A percentile compares a stretch with the other conserved stretches of the same genome.
Evolutionary conservation across 2,113 vertebrate genomes (phyloP).

Genomic region (Corythoichthys haematopterus): DNA sequence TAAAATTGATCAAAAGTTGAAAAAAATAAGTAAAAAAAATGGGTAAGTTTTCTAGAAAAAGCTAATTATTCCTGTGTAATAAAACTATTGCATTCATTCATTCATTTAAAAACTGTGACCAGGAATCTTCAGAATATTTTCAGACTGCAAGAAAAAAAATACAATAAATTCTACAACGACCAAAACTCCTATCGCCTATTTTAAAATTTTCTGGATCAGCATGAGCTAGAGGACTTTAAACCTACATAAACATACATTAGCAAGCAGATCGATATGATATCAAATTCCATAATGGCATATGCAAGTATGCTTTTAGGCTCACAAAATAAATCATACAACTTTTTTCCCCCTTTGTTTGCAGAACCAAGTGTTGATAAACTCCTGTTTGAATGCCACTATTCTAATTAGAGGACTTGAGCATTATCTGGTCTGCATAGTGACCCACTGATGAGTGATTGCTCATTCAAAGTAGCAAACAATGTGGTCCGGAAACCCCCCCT

Average conservation of each 20-base stretch:
- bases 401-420: neutral
- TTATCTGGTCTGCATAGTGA: conserved; percentile 32
- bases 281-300: no score
- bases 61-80: no score
- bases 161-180: no score
- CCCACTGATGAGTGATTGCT: conserved; percentile 33
- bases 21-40: no score
- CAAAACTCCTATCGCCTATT: neutral
- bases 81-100: no score
- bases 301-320: neutral
- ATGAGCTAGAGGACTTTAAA: neutral
- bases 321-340: neutral
- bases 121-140: no score
- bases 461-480: conserved; percentile 41
- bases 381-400: neutral
- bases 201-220: neutral
- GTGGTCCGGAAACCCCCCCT: conserved; percentile 27
- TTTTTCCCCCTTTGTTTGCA: no score
- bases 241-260: neutral
- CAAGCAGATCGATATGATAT: neutral
- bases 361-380: neutral
- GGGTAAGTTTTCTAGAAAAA: no score
- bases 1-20: no score
- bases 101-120: no score
- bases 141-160: no score